Evolutionary conservation across 2,888 invertebrate species (phyloP), one percentile per base, ranked within the genome.

Genomic region (Scaptomyza polygonia): DNA sequence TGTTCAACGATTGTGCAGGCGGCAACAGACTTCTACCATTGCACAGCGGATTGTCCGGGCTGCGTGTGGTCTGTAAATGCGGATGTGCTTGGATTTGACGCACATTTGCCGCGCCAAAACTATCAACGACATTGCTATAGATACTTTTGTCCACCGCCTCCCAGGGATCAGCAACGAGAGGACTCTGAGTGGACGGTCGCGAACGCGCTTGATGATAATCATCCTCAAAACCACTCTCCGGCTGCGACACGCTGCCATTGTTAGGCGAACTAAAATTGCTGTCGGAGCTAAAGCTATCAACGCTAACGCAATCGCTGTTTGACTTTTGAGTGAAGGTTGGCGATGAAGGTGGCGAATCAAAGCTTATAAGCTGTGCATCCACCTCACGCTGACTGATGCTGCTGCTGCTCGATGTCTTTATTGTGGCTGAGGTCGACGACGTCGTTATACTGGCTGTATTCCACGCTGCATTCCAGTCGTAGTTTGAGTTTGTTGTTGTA

Each of bases 161-260:
- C 91, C 92, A 92, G 0, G 92, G 91, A 83, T 91, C 92, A n/a
- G 48, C 48, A 1, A 89, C 91, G 3, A 88, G 57, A 0, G 91
- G 91, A 72, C 90, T 91, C 36, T 89, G 88, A 12, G 91, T 89
- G 9, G 89, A 80, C 12, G 90, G 89, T 88, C 96, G 95, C 18
- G 91, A 89, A 12, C 90, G 80, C 7, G 72, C 67, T 16, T 42
- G 42, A 42, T 85, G 81, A 89, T 96, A 96, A 89, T 96, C 96
- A 92, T 96, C 96, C 90, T 97, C 96, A 89, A 96, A 96, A 4
- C 96, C 95, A 91, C 95, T 95, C 89, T 96, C 96, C 43, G 95
- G 94, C 88, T 95, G 95, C 5, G 95, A 95, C 7, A 94, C 93
- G 86, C 94, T 95, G 14, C 95, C 94, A 74, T 91, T 91, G 62